Conservation (phyloP, 2,113 vertebrate genomes). For the Erythrocercus mccallii region DNA sequence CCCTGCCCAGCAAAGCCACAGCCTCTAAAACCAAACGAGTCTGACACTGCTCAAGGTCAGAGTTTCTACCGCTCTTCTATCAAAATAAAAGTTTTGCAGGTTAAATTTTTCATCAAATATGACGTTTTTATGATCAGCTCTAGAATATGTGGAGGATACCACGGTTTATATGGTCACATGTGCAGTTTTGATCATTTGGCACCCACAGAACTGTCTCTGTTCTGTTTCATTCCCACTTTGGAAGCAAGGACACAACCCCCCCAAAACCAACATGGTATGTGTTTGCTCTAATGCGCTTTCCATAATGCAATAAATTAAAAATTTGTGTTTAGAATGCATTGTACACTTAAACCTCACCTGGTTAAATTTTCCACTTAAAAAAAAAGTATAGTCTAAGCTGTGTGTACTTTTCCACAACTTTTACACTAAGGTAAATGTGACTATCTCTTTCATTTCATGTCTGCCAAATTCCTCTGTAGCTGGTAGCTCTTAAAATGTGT, state of each 20-base stretch:
- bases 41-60: not conserved
- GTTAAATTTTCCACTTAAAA: not conserved
- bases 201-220: not conserved
- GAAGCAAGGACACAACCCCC: not conserved
- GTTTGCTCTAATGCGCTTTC: not conserved
- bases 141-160: not conserved
- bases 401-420: not conserved
- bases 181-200: not conserved
- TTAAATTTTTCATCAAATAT: not conserved
- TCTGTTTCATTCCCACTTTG: not conserved
- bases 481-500: not conserved
- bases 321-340: not conserved
- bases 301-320: not conserved
- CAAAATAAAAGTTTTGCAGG: not conserved
- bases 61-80: not conserved
- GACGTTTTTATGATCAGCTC: not conserved
- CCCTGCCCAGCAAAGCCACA: not conserved
- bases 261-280: accelerated
- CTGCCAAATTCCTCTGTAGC: not conserved
- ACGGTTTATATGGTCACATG: accelerated
- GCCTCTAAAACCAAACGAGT: not conserved
- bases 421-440: not conserved
- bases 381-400: not conserved
- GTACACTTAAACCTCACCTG: not conserved
- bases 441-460: not conserved